A percentile compares a stretch with the other conserved stretches of the same genome.
Conservation (phyloP, 2,797 vertebrate species). For the Pteronotus mesoamericanus region DNA sequence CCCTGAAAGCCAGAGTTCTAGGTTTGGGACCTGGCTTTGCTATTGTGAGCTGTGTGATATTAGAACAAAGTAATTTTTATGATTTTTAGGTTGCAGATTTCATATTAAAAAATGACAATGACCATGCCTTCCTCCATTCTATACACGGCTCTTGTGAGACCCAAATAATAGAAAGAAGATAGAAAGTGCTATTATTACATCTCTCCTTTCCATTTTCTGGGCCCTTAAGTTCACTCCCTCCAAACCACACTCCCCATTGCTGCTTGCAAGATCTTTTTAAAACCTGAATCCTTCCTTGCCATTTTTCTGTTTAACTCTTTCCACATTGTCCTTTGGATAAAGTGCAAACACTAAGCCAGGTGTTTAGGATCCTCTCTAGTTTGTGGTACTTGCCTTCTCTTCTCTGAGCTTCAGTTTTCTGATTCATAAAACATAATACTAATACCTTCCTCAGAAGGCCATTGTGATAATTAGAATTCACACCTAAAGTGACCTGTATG, state of each 20-base stretch:
- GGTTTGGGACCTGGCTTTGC: neutral
- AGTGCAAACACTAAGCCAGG: neutral
- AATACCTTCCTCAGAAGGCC: neutral
- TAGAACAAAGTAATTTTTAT: neutral
- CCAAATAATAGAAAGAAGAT: neutral
- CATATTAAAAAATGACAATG: neutral
- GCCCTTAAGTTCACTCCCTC: neutral
- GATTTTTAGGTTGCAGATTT: neutral
- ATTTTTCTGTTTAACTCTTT: neutral
- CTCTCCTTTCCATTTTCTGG: slow-evolving; percentile 6
- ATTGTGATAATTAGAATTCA: neutral
- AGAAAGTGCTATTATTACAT: neutral
- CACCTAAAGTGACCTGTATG: neutral
- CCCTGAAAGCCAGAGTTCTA: neutral
- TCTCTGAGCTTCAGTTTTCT: slow-evolving; percentile 18
- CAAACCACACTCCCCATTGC: neutral
- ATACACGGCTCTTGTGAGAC: slow-evolving; percentile 16
- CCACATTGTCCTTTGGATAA: neutral
- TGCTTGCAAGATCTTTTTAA: slow-evolving; percentile 21
- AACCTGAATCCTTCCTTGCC: neutral
- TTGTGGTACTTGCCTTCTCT: neutral
- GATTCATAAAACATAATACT: neutral
- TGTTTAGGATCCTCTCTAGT: neutral
- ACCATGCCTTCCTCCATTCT: neutral
- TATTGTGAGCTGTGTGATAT: neutral